A percentile compares a stretch with the other conserved stretches of the same genome.
These are phyloP conservation scores for Benitochromis conjunctus DNA, from an alignment of 2,113 vertebrate genomes.

Conservation along the genomic window DNA sequence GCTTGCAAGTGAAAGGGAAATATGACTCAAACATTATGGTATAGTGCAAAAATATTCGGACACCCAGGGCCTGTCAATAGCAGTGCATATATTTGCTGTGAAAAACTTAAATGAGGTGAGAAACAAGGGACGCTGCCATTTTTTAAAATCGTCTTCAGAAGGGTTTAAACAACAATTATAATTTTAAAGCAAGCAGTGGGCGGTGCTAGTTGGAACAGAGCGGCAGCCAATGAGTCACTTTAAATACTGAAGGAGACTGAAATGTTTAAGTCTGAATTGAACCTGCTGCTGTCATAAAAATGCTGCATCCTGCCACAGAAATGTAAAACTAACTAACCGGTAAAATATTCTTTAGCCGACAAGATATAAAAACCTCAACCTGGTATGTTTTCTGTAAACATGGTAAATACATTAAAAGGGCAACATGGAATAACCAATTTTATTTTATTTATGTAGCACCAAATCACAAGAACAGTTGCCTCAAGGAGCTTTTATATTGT, in stretches of 20 bases:
- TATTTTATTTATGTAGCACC: neutral
- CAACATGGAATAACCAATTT: neutral
- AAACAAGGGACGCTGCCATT: neutral
- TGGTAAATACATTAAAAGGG: neutral
- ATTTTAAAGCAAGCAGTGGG: neutral
- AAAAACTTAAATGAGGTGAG: neutral
- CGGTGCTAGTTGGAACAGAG: neutral
- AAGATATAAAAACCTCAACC: neutral
- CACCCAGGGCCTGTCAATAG: neutral
- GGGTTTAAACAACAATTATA: neutral
- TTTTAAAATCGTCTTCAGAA: neutral
- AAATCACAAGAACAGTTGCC: neutral
- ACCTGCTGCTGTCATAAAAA: neutral
- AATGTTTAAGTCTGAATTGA: neutral
- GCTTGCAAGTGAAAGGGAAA: neutral
- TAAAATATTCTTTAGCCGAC: neutral
- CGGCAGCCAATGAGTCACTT: neutral
- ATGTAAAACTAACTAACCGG: neutral
- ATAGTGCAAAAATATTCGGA: neutral
- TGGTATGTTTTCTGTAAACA: neutral
- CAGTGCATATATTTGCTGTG: neutral
- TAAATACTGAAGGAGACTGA: neutral
- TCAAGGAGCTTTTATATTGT: neutral
- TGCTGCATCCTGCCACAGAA: neutral
- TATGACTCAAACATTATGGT: neutral